phyloP scores from a whole-genome alignment of 2,797 vertebrate species.

The Pipistrellus kuhlii region DNA sequence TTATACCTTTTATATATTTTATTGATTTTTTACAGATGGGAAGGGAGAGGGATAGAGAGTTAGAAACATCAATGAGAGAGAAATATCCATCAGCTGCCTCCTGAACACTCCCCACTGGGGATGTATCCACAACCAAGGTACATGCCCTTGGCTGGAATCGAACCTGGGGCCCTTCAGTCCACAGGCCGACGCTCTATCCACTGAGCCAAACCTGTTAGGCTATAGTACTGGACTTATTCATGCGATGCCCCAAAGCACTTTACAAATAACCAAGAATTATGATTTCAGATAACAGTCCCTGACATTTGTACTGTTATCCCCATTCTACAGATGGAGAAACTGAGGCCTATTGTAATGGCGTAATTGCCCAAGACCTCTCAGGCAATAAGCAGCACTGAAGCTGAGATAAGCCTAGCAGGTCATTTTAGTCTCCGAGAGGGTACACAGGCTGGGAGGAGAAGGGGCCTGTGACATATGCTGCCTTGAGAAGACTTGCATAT shows the following conservation, averaged over 20 bases:
- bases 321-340: slow-evolving; percentile 37
- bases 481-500: background rate
- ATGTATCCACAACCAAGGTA: no score
- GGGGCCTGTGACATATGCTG: background rate
- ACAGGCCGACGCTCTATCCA: no score
- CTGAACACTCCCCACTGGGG: no score
- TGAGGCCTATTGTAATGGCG: background rate
- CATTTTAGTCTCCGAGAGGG: background rate
- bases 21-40: no score
- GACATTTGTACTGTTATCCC: background rate
- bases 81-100: no score
- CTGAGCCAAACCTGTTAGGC: no score
- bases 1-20: no score
- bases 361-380: slow-evolving; percentile 30
- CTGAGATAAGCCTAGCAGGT: background rate
- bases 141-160: no score
- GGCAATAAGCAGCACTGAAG: background rate
- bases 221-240: background rate
- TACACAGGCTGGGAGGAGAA: background rate
- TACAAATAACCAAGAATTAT: background rate
- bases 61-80: no score
- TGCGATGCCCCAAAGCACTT: background rate
- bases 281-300: background rate
- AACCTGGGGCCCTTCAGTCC: no score
- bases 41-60: no score